These are phyloP conservation scores for Oligia latruncula DNA, from an alignment of 2,888 invertebrate species.

Conservation along the genomic window DNA sequence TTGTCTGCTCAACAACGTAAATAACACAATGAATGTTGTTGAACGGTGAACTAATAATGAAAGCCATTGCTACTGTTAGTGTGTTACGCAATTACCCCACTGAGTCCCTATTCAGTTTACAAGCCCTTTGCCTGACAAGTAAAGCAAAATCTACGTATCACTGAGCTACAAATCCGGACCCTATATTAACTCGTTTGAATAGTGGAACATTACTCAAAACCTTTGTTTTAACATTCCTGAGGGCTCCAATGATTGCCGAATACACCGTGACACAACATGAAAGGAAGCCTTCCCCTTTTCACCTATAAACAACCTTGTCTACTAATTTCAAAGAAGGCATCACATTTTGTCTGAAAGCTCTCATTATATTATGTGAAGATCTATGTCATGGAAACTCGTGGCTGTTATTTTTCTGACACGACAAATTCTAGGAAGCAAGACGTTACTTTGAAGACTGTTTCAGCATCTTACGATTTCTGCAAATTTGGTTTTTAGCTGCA, in stretches of 20 bases:
- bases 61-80: background rate
- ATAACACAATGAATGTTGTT: background rate
- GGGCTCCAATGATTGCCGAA: slow-evolving; percentile 7
- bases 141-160: background rate
- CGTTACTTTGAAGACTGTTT: background rate
- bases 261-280: slow-evolving; percentile 4
- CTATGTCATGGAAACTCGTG: background rate
- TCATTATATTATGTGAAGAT: background rate
- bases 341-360: slow-evolving; percentile 1
- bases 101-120: background rate
- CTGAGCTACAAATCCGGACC: background rate
- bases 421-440: background rate
- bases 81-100: too few species aligned
- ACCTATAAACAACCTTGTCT: slow-evolving; percentile 21
- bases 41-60: background rate
- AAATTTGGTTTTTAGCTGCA: background rate
- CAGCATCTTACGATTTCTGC: background rate
- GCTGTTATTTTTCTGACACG: background rate
- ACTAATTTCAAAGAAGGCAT: slow-evolving; percentile 10
- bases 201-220: background rate
- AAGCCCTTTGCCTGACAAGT: background rate
- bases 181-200: background rate
- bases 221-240: background rate
- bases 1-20: background rate
- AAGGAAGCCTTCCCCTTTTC: slow-evolving; percentile 7